A percentile compares a stretch with the other conserved stretches of the same genome.
These are phyloP conservation scores for Phortica okadai DNA, from an alignment of 2,888 invertebrate genomes.

Conservation along the genomic window DNA sequence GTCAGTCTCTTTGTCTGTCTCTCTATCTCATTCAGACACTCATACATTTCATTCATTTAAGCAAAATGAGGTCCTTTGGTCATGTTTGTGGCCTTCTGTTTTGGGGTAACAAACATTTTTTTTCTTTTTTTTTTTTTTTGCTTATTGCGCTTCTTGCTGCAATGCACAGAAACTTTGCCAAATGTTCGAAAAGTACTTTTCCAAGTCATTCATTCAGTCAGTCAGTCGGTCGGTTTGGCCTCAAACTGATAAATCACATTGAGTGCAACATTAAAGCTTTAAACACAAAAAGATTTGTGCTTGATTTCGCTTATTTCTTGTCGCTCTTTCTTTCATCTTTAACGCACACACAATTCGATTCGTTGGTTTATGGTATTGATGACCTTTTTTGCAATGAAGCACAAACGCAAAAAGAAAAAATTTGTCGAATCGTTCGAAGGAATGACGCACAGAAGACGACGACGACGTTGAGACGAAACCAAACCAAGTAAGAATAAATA, in stretches of 20 bases:
- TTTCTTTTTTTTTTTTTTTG: neutral
- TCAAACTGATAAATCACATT: conserved; percentile 59
- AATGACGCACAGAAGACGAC: too few species aligned
- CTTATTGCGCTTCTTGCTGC: conserved; percentile 35
- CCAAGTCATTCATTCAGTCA: neutral
- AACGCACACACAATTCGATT: conserved; percentile 20
- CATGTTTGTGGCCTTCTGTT: conserved; percentile 39
- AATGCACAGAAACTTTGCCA: conserved; percentile 20
- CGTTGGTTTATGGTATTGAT: neutral
- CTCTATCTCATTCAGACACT: neutral
- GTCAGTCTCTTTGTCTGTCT: neutral
- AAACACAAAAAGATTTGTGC: conserved; percentile 42
- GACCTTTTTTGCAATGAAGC: neutral
- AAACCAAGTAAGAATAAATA: conserved; percentile 26
- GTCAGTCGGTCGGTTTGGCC: too few species aligned
- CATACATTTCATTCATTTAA: neutral
- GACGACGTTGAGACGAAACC: neutral
- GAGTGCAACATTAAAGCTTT: conserved; percentile 57
- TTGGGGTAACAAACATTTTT: neutral
- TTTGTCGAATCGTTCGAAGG: too few species aligned
- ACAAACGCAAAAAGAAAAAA: neutral
- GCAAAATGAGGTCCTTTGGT: conserved; percentile 32
- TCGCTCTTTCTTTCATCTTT: neutral
- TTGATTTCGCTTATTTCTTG: neutral
- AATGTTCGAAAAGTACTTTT: neutral